phyloP scores from a whole-genome alignment of 2,888 invertebrate genomes.

The Rhogogaster chlorosoma region DNA sequence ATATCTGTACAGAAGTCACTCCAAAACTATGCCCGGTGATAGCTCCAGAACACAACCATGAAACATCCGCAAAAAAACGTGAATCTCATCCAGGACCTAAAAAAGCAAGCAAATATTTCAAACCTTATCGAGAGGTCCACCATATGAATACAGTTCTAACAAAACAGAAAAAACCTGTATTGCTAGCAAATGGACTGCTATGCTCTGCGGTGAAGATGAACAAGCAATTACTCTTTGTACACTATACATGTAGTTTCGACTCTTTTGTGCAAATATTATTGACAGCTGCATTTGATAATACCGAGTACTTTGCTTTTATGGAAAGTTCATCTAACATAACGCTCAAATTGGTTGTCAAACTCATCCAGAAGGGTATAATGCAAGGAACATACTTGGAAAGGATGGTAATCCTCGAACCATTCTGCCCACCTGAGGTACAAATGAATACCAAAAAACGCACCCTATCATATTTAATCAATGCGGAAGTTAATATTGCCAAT shows the following conservation, averaged over 20 bases:
- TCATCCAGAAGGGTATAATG: slow-evolving; percentile 39
- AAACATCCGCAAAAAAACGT: background rate
- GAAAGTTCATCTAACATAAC: slow-evolving; percentile 32
- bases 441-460: slow-evolving; percentile 1
- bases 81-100: background rate
- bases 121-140: slow-evolving; percentile 46
- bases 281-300: slow-evolving; percentile 48
- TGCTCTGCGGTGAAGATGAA: slow-evolving; percentile 30
- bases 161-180: slow-evolving; percentile 39
- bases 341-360: slow-evolving; percentile 46
- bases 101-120: slow-evolving; percentile 49
- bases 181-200: slow-evolving; percentile 43
- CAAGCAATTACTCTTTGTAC: slow-evolving; percentile 27
- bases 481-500: slow-evolving; percentile 35
- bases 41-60: background rate
- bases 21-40: background rate
- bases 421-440: slow-evolving; percentile 29
- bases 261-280: slow-evolving; percentile 47
- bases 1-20: background rate
- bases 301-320: slow-evolving; percentile 46
- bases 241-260: slow-evolving; percentile 48
- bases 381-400: slow-evolving; percentile 38
- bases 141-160: slow-evolving; percentile 41
- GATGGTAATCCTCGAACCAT: slow-evolving; percentile 38
- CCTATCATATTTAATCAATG: slow-evolving; percentile 44